phyloP scores from a whole-genome alignment of 2,888 invertebrate genomes.

The Microctonus hyperodae region DNA sequence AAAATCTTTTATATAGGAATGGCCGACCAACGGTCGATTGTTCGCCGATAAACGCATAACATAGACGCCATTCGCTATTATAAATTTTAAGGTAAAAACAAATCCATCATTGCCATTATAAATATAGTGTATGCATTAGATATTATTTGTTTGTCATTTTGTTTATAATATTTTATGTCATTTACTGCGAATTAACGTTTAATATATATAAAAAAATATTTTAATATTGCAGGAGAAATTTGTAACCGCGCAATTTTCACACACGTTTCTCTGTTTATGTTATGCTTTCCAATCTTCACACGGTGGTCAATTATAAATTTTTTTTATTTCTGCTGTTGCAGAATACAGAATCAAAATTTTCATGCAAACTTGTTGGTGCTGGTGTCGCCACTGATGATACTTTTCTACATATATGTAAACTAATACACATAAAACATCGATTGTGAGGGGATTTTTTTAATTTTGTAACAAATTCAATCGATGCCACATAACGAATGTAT shows the following conservation, averaged over 20 bases:
- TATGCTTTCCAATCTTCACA: background rate
- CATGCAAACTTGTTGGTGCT: background rate
- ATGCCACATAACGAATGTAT: too few species aligned
- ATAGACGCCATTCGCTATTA: background rate
- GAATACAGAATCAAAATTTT: background rate
- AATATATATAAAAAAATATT: background rate
- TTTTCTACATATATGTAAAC: too few species aligned
- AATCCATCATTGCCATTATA: conserved; percentile 7
- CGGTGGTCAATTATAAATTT: background rate
- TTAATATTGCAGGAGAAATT: background rate
- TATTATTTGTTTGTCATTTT: background rate
- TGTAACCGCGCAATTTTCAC: background rate
- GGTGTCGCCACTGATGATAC: conserved; percentile 15
- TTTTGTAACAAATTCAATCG: too few species aligned
- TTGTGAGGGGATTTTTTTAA: too few species aligned
- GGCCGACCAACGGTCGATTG: conserved; percentile 4
- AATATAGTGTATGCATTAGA: conserved; percentile 24
- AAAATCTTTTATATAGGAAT: conserved; percentile 1
- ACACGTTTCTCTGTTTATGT: conserved; percentile 11
- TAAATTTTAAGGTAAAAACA: conserved; percentile 1
- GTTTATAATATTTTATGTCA: background rate
- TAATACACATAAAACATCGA: too few species aligned
- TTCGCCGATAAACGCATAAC: background rate
- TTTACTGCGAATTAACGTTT: background rate
- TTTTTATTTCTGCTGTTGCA: background rate